A percentile compares a stretch with the other conserved stretches of the same genome.
Evolutionary conservation across 2,888 invertebrate species (phyloP).

Genomic region (Caenorhabditis sinica): DNA sequence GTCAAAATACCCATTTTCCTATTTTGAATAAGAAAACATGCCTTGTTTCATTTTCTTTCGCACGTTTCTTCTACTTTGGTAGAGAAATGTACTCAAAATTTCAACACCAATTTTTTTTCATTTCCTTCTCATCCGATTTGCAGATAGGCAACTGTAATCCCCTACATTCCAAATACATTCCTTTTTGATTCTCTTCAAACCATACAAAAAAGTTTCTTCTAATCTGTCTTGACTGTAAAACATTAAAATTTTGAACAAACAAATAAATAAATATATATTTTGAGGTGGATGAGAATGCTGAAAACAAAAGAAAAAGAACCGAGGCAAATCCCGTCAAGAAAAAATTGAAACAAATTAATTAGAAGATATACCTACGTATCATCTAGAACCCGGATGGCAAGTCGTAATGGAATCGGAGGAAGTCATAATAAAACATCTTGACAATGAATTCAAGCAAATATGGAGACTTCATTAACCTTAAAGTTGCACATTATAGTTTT

Average conservation of each 20-base stretch:
- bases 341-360: neutral
- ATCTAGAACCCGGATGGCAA: constrained; percentile 70
- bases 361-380: neutral
- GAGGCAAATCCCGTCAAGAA: neutral
- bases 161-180: constrained; percentile 3
- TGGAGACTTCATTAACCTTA: constrained; percentile 69
- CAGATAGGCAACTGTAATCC: constrained; percentile 32
- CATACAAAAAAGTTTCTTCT: neutral
- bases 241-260: neutral
- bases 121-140: constrained; percentile 7
- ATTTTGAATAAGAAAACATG: too few relatives aligned
- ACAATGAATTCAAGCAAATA: constrained; percentile 79
- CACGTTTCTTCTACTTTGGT: neutral
- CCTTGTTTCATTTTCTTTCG: too few relatives aligned
- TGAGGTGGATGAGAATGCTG: neutral
- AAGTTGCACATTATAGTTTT: too few relatives aligned
- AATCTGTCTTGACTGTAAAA: neutral
- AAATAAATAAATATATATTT: constrained; percentile 6
- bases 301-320: neutral
- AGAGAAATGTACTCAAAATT: neutral
- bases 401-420: constrained; percentile 70
- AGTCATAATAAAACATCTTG: constrained; percentile 80
- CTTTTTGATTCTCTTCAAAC: neutral
- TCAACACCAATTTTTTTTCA: neutral
- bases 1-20: neutral